Evolutionary conservation across 2,113 vertebrate species (phyloP), one percentile per base, ranked within the genome.

Genomic region (Poeciliopsis turrubarensis): DNA sequence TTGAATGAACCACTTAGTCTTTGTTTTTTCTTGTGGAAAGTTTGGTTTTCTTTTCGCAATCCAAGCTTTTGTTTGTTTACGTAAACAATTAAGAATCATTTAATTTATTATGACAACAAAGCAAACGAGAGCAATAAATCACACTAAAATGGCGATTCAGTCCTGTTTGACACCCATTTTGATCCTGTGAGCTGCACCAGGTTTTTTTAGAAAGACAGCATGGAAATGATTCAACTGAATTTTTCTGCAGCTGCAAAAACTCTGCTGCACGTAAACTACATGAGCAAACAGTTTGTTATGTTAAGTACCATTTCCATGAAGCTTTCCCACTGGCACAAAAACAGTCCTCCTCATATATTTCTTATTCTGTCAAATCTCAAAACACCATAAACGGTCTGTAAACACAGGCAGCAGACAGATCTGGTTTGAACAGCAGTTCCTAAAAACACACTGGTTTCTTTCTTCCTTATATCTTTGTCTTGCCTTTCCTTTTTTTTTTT

Each of bases 381-480:
- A 76, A 71, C 51, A 57, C 10, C 51, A 57, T 57, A 57, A 31
- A 62, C 69, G 66, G 34, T 34, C 29, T 31, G 27, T 15, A 60
- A 27, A 82, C 80, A 81, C 68, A 84, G 77, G 84, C 41, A 25
- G 1, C 22, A 65, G 51, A 57, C 37, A 80, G 57, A 65, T 17
- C 60, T 85, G 84, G 79, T 86, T 86, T 82, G 72, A 72, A 75
- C 60, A 63, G 39, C 70, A 70, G 88, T 87, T 82, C 60, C 75
- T 37, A 26, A 37, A 11, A 11, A 9, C 34, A 37, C 2, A 41
- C 11, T 14, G 30, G 30, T 41, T 3, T 41, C 39, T 41, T 13
- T 41, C 39, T 41, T 13, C 30, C 30, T 3, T 31, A 31, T 31
- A 4, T 41, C 39, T 41, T 13, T 14, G 1, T 41, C 39, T 41